Base-by-base conservation (phyloP, 2,888 invertebrate species). In the Exocentrus adspersus region DNA sequence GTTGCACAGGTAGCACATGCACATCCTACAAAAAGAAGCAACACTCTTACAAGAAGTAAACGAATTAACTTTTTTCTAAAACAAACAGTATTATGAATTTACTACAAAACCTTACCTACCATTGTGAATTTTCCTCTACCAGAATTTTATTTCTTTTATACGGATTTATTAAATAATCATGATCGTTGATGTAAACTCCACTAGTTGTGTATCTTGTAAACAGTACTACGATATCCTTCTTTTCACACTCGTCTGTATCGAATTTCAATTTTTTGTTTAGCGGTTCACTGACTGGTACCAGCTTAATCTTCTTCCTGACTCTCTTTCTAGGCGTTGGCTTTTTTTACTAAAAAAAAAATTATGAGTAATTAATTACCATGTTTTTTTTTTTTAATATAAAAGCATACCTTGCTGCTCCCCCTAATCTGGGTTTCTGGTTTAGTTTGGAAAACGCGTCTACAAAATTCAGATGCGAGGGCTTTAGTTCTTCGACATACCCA, bases 121-220 rank as follows among this genome's bases (percentile, higher is more conserved):
- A 45, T 14, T 45, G 24, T 2, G 24, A 46, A 1, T 30, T 46
- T 12, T 64, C 60, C 1, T 53, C n/a, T 3, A 54, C 6, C 14
- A 66, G 30, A n/a, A 73, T 52, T 14, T 65, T 67, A 43, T 72
- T 72, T 20, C 67, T 67, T 9, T 50, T 50, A 43, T 74, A 74
- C 0, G 74, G 74, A 41, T 56, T 68, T 0, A 59, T 12, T 10
- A 74, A 52, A 42, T 74, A 74, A 60, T 74, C 74, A 45, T 74
- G 74, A 48, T 74, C 74, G 42, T 73, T 74, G n/a, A 74, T 61
- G 28, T 74, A 74, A n/a, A 64, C 58, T 7, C 72, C 74, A n/a
- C 70, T 62, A 1, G 16, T 14, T 6, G 65, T 71, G 32, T 70
- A 72, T 16, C 54, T 64, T 5, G 69, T 64, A 19, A 61, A 65